Conservation (phyloP, 2,113 vertebrate species). For the Carlito syrichta region DNA sequence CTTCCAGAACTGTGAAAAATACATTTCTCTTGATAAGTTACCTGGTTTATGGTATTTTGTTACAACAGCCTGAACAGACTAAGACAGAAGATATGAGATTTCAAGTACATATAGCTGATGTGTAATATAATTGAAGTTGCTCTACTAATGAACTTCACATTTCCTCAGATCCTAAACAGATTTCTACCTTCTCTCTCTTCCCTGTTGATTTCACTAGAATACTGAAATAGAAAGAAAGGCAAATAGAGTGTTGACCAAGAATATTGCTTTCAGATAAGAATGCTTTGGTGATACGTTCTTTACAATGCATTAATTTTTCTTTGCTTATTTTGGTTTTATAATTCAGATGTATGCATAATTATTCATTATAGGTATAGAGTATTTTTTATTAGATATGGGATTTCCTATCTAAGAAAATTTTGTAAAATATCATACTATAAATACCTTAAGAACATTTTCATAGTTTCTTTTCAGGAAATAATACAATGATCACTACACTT, state of each 20-base stretch:
- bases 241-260: not conserved
- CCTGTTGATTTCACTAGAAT: not conserved
- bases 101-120: not conserved
- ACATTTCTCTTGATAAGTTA: not conserved
- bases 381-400: not conserved
- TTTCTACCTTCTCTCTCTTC: not conserved
- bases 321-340: constrained; percentile 30
- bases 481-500: not conserved
- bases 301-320: not conserved
- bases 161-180: not conserved
- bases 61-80: not conserved
- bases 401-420: constrained; percentile 25
- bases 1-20: not conserved
- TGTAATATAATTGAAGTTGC: not conserved
- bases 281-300: not conserved
- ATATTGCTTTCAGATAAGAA: constrained; percentile 12
- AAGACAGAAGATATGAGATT: not conserved
- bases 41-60: not conserved
- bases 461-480: constrained; percentile 12
- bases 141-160: not conserved
- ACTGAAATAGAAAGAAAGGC: constrained; percentile 25
- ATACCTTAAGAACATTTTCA: not conserved
- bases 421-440: not conserved
- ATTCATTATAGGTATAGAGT: not conserved
- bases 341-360: constrained; percentile 11